Evolutionary conservation across 1,140 invertebrate genomes (phyloP).

Genomic region (Calephelis virginiensis): DNA sequence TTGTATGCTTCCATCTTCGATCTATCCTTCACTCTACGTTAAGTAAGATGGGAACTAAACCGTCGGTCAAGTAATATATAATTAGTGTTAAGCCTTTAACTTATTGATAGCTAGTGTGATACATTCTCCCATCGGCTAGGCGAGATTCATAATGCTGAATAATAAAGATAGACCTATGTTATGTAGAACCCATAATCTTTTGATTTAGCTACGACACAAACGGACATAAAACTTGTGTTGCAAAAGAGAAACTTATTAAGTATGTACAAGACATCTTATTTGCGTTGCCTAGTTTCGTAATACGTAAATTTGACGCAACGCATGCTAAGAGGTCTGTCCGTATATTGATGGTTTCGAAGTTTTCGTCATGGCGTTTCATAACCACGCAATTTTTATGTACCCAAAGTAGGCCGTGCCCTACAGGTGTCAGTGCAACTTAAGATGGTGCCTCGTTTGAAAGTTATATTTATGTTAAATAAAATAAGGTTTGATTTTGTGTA

Average conservation of each 20-base stretch:
- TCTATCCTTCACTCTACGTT: too few relatives aligned
- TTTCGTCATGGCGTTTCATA: constrained; percentile 13
- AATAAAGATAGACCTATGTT: too few relatives aligned
- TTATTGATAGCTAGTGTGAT: too few relatives aligned
- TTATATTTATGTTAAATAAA: background rate
- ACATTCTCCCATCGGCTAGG: too few relatives aligned
- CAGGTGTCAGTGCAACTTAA: background rate
- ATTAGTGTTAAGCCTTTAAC: too few relatives aligned
- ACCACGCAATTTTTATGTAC: constrained; percentile 9
- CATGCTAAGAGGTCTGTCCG: constrained; percentile 1
- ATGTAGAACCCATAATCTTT: too few relatives aligned
- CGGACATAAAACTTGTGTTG: background rate
- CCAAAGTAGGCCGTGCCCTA: constrained; percentile 8
- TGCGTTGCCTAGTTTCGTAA: constrained; percentile 12
- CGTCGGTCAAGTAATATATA: too few relatives aligned
- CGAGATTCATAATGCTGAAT: too few relatives aligned
- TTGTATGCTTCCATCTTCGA: too few relatives aligned
- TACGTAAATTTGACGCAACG: constrained; percentile 10
- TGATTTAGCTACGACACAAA: too few relatives aligned
- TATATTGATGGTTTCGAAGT: constrained; percentile 11
- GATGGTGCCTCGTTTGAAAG: background rate
- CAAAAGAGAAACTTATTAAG: background rate
- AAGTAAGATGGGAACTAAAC: too few relatives aligned
- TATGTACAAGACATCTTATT: constrained; percentile 12
- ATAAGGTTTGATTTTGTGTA: constrained; percentile 6